phyloP scores from a whole-genome alignment of 2,797 vertebrate genomes.

The Acanthornis magna region DNA sequence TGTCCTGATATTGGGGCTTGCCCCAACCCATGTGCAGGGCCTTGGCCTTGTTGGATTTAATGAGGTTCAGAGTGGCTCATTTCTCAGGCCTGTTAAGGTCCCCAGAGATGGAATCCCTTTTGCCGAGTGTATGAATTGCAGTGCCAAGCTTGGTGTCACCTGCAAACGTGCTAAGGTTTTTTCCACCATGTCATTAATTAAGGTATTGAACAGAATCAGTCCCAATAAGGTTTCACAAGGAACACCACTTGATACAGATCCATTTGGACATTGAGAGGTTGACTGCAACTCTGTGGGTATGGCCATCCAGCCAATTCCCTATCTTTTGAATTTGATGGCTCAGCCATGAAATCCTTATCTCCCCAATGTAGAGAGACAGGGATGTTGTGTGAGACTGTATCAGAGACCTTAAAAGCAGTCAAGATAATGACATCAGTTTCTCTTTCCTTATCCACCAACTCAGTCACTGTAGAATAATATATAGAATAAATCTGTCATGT shows the following conservation, averaged over 20 bases:
- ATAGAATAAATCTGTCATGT: neutral
- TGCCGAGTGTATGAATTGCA: neutral
- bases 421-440: neutral
- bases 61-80: neutral
- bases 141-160: neutral
- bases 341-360: neutral
- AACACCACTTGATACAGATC: neutral
- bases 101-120: neutral
- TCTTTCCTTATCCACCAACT: neutral
- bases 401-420: neutral
- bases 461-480: neutral
- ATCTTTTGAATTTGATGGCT: neutral
- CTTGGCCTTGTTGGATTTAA: neutral
- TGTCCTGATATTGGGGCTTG: neutral
- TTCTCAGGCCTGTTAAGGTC: neutral
- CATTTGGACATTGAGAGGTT: neutral
- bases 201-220: neutral
- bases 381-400: neutral
- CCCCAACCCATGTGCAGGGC: neutral
- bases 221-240: neutral
- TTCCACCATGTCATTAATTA: neutral
- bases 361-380: neutral
- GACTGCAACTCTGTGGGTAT: neutral
- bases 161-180: neutral
- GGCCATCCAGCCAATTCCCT: neutral